These are phyloP conservation scores for Brenthis ino DNA, from an alignment of 2,888 invertebrate species.

Conservation along the genomic window DNA sequence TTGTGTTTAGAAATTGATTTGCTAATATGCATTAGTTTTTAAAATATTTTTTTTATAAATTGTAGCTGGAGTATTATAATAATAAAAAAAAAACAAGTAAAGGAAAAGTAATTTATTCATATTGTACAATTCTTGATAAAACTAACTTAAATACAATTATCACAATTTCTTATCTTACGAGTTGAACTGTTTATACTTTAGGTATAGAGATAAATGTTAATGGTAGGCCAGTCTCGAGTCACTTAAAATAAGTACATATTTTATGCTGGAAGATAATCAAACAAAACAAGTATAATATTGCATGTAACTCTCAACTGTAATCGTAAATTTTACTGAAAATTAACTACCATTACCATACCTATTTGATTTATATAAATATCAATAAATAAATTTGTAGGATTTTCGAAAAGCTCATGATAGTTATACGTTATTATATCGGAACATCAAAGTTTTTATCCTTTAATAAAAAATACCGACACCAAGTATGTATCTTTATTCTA, in stretches of 20 bases:
- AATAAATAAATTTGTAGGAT: too few species aligned
- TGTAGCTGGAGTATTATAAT: not conserved
- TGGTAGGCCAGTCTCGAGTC: not conserved
- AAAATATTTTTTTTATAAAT: not conserved
- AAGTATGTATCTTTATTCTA: conserved; percentile 1
- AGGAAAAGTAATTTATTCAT: conserved; percentile 19
- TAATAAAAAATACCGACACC: conserved; percentile 17
- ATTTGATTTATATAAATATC: too few species aligned
- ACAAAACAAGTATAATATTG: too few species aligned
- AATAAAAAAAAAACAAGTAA: conserved; percentile 7
- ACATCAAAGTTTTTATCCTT: not conserved
- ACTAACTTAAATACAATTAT: conserved; percentile 40
- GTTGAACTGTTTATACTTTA: conserved; percentile 22
- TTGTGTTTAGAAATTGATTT: not conserved
- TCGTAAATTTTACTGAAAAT: too few species aligned
- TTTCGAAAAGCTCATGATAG: not conserved
- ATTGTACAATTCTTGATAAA: conserved; percentile 23
- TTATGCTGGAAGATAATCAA: not conserved
- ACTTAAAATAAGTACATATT: not conserved
- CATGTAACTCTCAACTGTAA: too few species aligned
- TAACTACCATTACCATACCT: too few species aligned
- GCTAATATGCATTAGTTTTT: too few species aligned
- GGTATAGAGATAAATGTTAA: conserved; percentile 13
- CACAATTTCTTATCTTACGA: conserved; percentile 38
- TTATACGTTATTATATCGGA: not conserved